These are phyloP conservation scores for Mesochorus sp. DNA, from an alignment of 2,888 invertebrate genomes.

Conservation along the genomic window DNA sequence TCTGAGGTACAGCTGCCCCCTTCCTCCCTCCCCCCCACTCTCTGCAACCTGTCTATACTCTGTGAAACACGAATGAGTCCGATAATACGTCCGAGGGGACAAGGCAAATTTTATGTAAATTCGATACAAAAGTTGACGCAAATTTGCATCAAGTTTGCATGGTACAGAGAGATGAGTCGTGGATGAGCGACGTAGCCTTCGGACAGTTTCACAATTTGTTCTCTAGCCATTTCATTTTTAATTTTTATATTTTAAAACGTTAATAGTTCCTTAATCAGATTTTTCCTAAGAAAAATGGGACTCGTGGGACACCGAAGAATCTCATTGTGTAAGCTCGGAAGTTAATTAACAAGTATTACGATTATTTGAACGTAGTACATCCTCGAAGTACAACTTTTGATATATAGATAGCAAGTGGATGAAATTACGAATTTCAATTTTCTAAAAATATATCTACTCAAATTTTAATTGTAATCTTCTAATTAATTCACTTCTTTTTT, in stretches of 20 bases:
- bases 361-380: too few relatives aligned
- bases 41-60: slow-evolving; percentile 14
- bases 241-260: slow-evolving; percentile 13
- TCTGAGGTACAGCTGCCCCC: slow-evolving; percentile 5
- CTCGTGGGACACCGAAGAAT: not conserved
- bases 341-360: slow-evolving; percentile 35
- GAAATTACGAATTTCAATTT: too few relatives aligned
- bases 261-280: not conserved
- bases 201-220: slow-evolving; percentile 22
- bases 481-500: too few relatives aligned
- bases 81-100: slow-evolving; percentile 58
- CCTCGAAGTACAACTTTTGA: too few relatives aligned
- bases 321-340: not conserved
- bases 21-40: not conserved
- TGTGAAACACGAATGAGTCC: slow-evolving; percentile 50
- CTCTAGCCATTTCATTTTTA: slow-evolving; percentile 1
- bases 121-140: slow-evolving; percentile 55
- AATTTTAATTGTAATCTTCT: too few relatives aligned
- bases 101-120: slow-evolving; percentile 59
- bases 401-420: too few relatives aligned
- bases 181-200: slow-evolving; percentile 23
- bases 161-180: slow-evolving; percentile 36
- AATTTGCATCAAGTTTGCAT: slow-evolving; percentile 60
- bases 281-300: not conserved
- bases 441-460: too few relatives aligned